Percentiles rank a stretch among this genome's conserved stretches.
These are phyloP conservation scores for Vireo altiloquus DNA, from an alignment of 2,113 vertebrate species.

Conservation along the genomic window DNA sequence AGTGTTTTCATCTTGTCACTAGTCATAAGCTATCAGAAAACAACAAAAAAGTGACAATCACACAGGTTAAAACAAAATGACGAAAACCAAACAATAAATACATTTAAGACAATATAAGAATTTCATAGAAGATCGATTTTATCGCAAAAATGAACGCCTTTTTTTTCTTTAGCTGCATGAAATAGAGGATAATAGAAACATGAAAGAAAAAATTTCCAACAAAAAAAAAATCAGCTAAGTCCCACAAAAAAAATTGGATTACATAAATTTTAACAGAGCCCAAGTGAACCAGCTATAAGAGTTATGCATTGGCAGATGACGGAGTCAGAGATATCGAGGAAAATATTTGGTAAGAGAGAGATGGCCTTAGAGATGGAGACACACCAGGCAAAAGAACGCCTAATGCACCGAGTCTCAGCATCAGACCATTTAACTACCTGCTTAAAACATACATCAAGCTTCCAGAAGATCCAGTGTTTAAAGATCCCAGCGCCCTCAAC, in stretches of 20 bases:
- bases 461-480: neutral
- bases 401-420: neutral
- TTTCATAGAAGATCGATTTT: neutral
- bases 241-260: neutral
- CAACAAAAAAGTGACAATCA: neutral
- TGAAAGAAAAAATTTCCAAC: neutral
- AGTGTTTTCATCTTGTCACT: neutral
- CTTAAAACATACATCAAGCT: neutral
- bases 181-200: neutral
- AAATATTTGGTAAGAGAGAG: neutral
- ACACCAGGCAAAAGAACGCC: neutral
- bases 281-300: neutral
- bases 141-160: neutral
- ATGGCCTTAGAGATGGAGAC: neutral
- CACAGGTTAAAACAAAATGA: neutral
- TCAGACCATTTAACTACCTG: neutral
- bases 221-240: neutral
- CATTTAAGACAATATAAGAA: neutral
- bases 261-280: neutral
- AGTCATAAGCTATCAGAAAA: neutral
- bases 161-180: neutral
- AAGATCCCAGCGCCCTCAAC: neutral
- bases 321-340: neutral
- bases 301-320: neutral
- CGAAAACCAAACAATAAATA: neutral